Base-by-base conservation (phyloP, 2,797 vertebrate species). In the Podargus strigoides region DNA sequence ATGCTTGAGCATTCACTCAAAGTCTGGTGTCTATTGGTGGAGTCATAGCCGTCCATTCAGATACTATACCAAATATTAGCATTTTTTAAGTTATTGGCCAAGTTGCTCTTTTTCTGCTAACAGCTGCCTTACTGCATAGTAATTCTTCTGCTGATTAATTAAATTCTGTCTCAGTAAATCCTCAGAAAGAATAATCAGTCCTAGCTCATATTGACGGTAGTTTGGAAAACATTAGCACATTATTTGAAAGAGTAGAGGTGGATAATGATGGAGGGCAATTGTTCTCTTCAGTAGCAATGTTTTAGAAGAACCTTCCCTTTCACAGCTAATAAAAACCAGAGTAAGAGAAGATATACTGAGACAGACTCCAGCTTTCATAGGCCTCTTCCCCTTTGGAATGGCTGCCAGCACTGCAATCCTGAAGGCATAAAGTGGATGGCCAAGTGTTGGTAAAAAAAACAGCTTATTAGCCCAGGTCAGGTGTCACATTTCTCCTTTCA, bases 401-500 rank as follows among this genome's bases (percentile, higher is more conserved):
- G 27, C 30, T 5, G 5, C 44, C n/a, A 34, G 14, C 20, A 15
- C 12, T 8, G 5, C 44, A 75, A 27, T 75, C 68, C 27, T 47
- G 36, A 70, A 30, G 15, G 37, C 69, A 72, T 58, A 49, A 39
- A 36, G 34, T 47, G 19, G 11, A 63, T 36, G 47, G 39, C 32
- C 49, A 4, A 12, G 14, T 47, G 9, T 24, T 50, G n/a, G 32
- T 42, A 70, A 14, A 49, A 87, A 70, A 82, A 52, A 3, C 4
- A 53, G 36, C 2, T 2, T 3, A 0, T 44, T 7, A 7, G 37
- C 47, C 23, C 4, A 10, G 44, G n/a, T 64, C 41, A 55, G 46
- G 8, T 63, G 81, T 63, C 76, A 46, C 64, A 60, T 79, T 93
- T 82, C 21, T 36, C 32, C 27, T 91, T 84, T 90, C 52, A 46